Percentiles rank a stretch among this genome's conserved stretches.
Conservation (phyloP, 2,797 vertebrate genomes). For the Myotis findleyi region DNA sequence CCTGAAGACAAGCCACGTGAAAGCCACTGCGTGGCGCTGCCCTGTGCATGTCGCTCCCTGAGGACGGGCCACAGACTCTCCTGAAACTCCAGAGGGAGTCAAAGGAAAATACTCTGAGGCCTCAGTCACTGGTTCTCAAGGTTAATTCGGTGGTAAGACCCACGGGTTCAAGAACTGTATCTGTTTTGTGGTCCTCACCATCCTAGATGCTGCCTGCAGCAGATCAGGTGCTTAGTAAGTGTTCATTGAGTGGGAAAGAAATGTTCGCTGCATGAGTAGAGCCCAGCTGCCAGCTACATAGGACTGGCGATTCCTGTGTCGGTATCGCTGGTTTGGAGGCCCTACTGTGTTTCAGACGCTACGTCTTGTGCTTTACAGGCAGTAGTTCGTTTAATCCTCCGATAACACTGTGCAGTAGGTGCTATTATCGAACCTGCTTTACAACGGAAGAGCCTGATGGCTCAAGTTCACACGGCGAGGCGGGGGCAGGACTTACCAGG, state of each 20-base stretch:
- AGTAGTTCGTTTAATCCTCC: neutral
- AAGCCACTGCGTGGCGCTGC: neutral
- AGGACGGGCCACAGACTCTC: neutral
- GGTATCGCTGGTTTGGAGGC: neutral
- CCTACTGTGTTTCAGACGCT: neutral
- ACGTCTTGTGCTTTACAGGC: neutral
- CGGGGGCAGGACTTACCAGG: neutral
- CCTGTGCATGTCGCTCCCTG: neutral
- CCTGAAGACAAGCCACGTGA: too few relatives aligned
- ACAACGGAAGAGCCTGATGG: neutral
- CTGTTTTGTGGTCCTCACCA: too few relatives aligned
- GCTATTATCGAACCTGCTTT: neutral
- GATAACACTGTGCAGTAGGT: neutral
- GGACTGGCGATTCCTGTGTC: neutral
- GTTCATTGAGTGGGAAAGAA: neutral
- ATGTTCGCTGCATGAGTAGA: rapidly evolving
- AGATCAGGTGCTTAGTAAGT: neutral
- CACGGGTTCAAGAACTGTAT: neutral
- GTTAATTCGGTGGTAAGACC: neutral
- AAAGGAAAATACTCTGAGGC: neutral
- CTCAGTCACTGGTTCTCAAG: neutral
- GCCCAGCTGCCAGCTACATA: neutral
- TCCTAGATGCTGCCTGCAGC: neutral
- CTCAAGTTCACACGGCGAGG: neutral
- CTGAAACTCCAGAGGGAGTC: neutral